Evolutionary conservation across 2,888 invertebrate genomes (phyloP).

Genomic region (Hydroisotoma schaefferi): DNA sequence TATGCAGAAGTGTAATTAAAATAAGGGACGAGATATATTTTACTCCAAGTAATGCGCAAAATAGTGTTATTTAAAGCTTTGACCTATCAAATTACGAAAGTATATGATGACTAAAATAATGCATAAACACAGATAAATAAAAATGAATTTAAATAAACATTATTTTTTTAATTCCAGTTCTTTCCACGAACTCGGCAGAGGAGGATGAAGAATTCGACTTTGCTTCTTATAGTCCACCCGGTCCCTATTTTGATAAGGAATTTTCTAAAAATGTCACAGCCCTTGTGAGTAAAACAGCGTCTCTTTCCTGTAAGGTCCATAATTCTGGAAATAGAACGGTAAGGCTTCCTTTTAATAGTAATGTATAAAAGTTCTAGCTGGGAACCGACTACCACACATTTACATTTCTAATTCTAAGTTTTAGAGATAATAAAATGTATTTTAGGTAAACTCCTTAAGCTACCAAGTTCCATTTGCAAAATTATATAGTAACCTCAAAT

Average conservation of each 20-base stretch:
- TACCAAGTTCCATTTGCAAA: background rate
- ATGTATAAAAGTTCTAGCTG: too few relatives aligned
- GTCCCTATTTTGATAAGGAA: constrained; percentile 51
- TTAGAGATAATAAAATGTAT: too few relatives aligned
- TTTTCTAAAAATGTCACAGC: constrained; percentile 76
- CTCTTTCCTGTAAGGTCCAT: constrained; percentile 73
- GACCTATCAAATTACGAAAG: too few relatives aligned
- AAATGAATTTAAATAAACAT: background rate
- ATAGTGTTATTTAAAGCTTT: too few relatives aligned
- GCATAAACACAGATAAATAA: background rate
- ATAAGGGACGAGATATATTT: too few relatives aligned
- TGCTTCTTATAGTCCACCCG: constrained; percentile 46
- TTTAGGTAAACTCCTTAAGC: too few relatives aligned
- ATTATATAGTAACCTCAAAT: too few relatives aligned
- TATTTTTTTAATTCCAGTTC: constrained; percentile 29
- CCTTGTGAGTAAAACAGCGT: constrained; percentile 75
- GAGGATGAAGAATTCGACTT: constrained; percentile 48
- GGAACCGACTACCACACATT: too few relatives aligned
- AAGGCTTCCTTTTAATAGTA: too few relatives aligned
- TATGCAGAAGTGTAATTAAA: too few relatives aligned
- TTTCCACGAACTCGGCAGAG: constrained; percentile 47
- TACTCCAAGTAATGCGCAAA: background rate
- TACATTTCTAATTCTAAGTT: too few relatives aligned
- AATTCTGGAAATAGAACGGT: constrained; percentile 81
- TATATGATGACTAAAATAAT: background rate